These are phyloP conservation scores for Cephonodes hylas DNA, from an alignment of 2,888 invertebrate species.

Conservation along the genomic window DNA sequence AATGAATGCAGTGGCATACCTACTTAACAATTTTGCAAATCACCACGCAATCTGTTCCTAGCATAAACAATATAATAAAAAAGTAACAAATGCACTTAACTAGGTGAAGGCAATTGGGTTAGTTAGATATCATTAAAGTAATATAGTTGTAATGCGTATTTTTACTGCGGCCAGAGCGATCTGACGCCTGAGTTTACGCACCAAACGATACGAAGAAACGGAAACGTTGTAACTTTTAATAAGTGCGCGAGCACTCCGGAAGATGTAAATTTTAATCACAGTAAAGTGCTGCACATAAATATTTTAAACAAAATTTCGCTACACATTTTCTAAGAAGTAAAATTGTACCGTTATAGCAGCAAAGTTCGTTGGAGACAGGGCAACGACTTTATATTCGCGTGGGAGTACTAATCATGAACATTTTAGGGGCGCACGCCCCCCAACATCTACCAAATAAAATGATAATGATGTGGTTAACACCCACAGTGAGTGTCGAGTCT, in stretches of 20 bases:
- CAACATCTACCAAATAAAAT: slow-evolving; percentile 17
- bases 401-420: slow-evolving; percentile 23
- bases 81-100: not conserved
- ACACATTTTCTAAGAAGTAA: slow-evolving; percentile 14
- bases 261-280: slow-evolving; percentile 14
- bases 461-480: slow-evolving; percentile 19
- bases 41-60: not conserved
- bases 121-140: not conserved
- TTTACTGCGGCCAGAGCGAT: not conserved
- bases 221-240: slow-evolving; percentile 10
- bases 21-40: not conserved
- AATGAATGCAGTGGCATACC: not conserved
- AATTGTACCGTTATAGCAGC: slow-evolving; percentile 12
- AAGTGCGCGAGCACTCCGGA: slow-evolving; percentile 5
- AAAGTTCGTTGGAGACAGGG: slow-evolving; percentile 13
- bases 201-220: not conserved
- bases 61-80: not conserved
- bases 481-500: slow-evolving; percentile 13
- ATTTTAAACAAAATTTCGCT: slow-evolving; percentile 14
- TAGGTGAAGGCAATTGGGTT: not conserved
- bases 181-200: not conserved
- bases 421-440: slow-evolving; percentile 17
- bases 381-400: slow-evolving; percentile 19
- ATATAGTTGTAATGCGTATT: not conserved
- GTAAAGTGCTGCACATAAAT: slow-evolving; percentile 11